Conservation (phyloP, 2,113 vertebrate genomes). For the Alligator mississippiensis region DNA sequence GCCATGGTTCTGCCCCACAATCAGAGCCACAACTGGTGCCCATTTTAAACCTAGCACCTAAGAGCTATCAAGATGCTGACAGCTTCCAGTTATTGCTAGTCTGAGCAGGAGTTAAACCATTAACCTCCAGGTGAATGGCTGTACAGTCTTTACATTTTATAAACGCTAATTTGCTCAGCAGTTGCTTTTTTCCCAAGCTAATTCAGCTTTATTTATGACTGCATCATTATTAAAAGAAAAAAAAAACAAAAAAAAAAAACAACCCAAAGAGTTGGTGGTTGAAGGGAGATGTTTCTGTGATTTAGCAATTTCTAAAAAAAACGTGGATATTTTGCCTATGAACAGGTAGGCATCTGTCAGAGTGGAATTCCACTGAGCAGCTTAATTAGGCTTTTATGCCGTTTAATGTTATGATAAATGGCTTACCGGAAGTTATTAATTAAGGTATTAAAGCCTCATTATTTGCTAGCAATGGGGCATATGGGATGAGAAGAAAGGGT, state of each 20-base stretch:
- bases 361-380: slow-evolving; percentile 33
- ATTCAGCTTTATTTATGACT: slow-evolving; percentile 15
- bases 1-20: not conserved
- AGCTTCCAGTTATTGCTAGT: not conserved
- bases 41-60: not conserved
- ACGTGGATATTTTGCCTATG: not conserved
- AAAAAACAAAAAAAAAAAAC: rapidly evolving
- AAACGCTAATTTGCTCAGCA: slow-evolving; percentile 19
- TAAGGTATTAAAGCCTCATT: slow-evolving; percentile 60
- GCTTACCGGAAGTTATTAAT: slow-evolving; percentile 65
- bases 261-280: not conserved
- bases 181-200: not conserved
- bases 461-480: slow-evolving; percentile 44
- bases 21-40: not conserved
- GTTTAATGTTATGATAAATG: slow-evolving; percentile 60
- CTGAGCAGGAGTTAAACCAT: not conserved
- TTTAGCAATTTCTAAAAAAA: not conserved
- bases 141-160: not conserved
- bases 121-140: not conserved
- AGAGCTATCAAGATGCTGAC: not conserved
- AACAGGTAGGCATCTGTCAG: slow-evolving; percentile 43
- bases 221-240: rapidly evolving
- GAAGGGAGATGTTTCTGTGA: not conserved
- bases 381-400: slow-evolving; percentile 43
- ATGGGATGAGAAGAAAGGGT: slow-evolving; percentile 12